Conservation (phyloP, 2,888 invertebrate species). For the Rhopalosiphum nymphaeae region DNA sequence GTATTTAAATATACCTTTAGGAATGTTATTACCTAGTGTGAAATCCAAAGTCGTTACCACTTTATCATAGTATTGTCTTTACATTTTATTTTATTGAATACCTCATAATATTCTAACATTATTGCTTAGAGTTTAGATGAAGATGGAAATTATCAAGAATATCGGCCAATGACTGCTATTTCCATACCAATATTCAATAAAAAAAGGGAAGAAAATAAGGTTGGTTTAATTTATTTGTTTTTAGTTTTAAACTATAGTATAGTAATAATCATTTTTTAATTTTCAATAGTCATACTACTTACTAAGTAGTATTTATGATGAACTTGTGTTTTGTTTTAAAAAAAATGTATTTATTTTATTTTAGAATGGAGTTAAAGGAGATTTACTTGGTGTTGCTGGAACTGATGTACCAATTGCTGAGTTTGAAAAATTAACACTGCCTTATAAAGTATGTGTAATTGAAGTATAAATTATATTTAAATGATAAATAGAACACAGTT, state of each 20-base stretch:
- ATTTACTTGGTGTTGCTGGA: conserved; percentile 92
- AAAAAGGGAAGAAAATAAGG: conserved; percentile 70
- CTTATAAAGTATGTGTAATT: conserved; percentile 81
- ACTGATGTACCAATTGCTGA: conserved; percentile 95
- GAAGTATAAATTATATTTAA: not conserved
- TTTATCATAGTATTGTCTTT: not conserved
- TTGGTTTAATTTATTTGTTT: conserved; percentile 56
- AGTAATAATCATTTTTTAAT: not conserved
- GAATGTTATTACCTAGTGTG: not conserved
- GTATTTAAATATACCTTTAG: conserved; percentile 3
- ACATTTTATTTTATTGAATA: conserved; percentile 19
- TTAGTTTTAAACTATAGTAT: not conserved
- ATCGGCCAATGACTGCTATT: conserved; percentile 88
- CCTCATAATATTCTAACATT: not conserved
- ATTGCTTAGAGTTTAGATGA: conserved; percentile 28
- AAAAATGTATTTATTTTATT: conserved; percentile 13
- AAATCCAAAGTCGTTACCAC: not conserved
- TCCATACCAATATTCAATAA: conserved; percentile 93
- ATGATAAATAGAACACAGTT: not conserved
- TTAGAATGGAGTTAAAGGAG: conserved; percentile 51
- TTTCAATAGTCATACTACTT: not conserved
- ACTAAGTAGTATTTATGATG: not conserved
- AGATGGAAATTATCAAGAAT: conserved; percentile 69
- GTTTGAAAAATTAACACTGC: conserved; percentile 88
- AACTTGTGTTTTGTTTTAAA: not conserved